Conservation (phyloP, 2,888 invertebrate species). For the Ochropleura plecta region DNA sequence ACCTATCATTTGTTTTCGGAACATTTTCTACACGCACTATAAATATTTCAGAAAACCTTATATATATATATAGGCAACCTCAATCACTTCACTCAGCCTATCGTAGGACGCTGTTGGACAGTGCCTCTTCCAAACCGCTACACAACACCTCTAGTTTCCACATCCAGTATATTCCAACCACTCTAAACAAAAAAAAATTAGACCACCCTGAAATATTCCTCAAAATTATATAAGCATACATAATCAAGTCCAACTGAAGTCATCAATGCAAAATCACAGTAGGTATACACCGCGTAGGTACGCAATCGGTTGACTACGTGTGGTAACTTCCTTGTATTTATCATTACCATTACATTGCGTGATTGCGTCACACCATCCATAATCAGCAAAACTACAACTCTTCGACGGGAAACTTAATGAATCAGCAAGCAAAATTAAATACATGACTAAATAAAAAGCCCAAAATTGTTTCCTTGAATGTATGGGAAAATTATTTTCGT, state of each 20-base stretch:
- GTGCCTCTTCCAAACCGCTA: neutral
- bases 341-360: neutral
- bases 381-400: neutral
- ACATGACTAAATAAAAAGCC: neutral
- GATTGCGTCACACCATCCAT: neutral
- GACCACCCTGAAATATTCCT: neutral
- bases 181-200: too few relatives aligned
- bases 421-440: neutral
- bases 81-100: neutral
- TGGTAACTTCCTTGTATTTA: neutral
- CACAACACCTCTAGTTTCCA: neutral
- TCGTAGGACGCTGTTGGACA: neutral
- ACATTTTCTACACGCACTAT: neutral
- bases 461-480: neutral
- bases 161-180: neutral
- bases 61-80: neutral
- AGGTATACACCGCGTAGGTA: conserved; percentile 57
- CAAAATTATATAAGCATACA: conserved; percentile 24
- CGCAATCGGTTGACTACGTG: conserved; percentile 73
- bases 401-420: neutral
- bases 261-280: conserved; percentile 60
- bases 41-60: neutral
- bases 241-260: conserved; percentile 25
- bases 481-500: too few relatives aligned
- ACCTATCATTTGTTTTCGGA: neutral